These are phyloP conservation scores for Campylorhamphus procurvoides DNA, from an alignment of 2,113 vertebrate species.

Conservation along the genomic window DNA sequence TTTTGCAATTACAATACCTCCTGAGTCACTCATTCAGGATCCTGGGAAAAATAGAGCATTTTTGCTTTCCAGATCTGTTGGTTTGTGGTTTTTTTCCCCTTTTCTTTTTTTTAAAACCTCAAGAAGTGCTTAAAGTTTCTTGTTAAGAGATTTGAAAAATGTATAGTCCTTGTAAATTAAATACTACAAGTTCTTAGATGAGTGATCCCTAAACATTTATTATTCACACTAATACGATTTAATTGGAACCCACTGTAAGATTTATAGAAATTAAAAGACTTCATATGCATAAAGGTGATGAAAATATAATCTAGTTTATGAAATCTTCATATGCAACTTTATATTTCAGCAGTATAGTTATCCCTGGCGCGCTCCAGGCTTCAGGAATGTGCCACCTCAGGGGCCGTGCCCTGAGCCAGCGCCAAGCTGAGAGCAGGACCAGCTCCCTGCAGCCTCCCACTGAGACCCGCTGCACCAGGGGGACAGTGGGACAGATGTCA, in stretches of 20 bases:
- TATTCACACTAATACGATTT: constrained; percentile 68
- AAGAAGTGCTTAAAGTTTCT: constrained; percentile 56
- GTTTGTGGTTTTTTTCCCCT: not conserved
- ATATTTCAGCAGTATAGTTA: constrained; percentile 37
- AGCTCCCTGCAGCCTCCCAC: not conserved
- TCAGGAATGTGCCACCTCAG: not conserved
- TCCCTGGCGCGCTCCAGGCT: not conserved
- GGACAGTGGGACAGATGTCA: not conserved
- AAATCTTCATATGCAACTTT: constrained; percentile 61
- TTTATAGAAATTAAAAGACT: constrained; percentile 75
- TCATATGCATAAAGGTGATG: constrained; percentile 69
- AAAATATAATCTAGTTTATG: constrained; percentile 74
- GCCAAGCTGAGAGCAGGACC: accelerated
- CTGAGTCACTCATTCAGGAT: constrained; percentile 57
- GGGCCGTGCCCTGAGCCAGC: not conserved
- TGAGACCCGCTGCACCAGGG: accelerated
- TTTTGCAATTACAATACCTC: constrained; percentile 65
- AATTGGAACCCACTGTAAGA: constrained; percentile 67
- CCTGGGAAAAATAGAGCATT: constrained; percentile 16
- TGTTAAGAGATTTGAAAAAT: constrained; percentile 62
- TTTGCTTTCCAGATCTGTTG: not conserved
- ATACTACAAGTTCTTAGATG: constrained; percentile 61
- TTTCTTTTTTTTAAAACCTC: not conserved
- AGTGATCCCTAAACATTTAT: constrained; percentile 73
- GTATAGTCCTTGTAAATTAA: constrained; percentile 70